Base-by-base conservation (phyloP, 1,140 invertebrate species). In the Lineus longissimus region DNA sequence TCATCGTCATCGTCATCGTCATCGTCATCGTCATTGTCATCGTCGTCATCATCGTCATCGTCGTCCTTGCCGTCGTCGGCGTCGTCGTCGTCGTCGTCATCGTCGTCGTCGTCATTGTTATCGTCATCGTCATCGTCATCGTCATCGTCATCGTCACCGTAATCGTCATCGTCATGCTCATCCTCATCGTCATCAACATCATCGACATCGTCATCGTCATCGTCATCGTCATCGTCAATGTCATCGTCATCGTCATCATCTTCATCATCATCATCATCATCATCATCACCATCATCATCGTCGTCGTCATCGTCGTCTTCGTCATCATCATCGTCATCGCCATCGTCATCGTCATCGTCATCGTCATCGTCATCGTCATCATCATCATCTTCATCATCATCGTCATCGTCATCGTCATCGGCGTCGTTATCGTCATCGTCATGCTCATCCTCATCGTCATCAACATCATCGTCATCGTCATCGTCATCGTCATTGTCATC, bases 261-360 rank as follows among this genome's bases (percentile, higher is more conserved):
- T 22, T 61, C 59, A 55, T 54, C 59, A 61, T 61, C 1, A 61
- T 61, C 59, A 55, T 61, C 40, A 61, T 61, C 59, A 61, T 61
- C 59, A 61, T 55, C 59, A 61, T 55, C 59, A 61, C 2, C 59
- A 55, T 2, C 59, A 54, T 55, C 59, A 61, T 57, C 59, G 23
- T n/a, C 41, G 40, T 15, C n/a, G n/a, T n/a, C n/a, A n/a, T n/a
- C n/a, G n/a, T n/a, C n/a, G n/a, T n/a, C n/a, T n/a, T n/a, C n/a
- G n/a, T n/a, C n/a, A n/a, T n/a, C n/a, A n/a, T n/a, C n/a, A n/a
- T n/a, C n/a, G n/a, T n/a, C n/a, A n/a, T 55, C 59, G 13, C 27
- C 59, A 19, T 55, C 2, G 13, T 55, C 59, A 19, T 61, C 59
- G 17, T 61, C 59, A 61, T 55, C 59, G 2, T 55, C 59, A 61